Percentiles rank a stretch among this genome's conserved stretches.
Conservation (phyloP, 2,888 invertebrate species). For the Ornithoptera priamus region DNA sequence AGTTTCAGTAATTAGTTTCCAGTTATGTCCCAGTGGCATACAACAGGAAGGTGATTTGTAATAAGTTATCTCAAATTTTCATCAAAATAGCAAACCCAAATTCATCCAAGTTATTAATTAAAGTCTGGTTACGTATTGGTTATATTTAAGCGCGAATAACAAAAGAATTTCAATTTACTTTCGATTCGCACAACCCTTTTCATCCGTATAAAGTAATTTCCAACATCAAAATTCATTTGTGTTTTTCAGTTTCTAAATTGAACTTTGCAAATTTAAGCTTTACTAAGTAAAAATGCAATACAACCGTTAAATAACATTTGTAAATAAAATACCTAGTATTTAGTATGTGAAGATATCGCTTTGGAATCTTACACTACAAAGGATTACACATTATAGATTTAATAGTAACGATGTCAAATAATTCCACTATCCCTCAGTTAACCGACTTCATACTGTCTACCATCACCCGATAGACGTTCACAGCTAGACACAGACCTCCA, state of each 20-base stretch:
- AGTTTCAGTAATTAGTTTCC: no score
- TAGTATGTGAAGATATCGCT: neutral
- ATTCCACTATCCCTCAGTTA: no score
- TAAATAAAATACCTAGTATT: neutral
- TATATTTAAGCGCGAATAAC: conserved; percentile 68
- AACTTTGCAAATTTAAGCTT: conserved; percentile 45
- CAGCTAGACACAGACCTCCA: no score
- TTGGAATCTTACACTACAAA: neutral
- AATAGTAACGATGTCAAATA: neutral
- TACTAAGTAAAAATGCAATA: neutral
- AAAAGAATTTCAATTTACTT: conserved; percentile 79
- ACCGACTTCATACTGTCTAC: no score
- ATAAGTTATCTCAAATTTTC: conserved; percentile 1
- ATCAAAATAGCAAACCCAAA: conserved; percentile 2
- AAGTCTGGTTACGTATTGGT: conserved; percentile 67
- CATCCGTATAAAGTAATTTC: conserved; percentile 68
- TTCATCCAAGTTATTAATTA: conserved; percentile 11
- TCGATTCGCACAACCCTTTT: conserved; percentile 43
- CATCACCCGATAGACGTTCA: no score
- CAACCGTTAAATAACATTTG: neutral
- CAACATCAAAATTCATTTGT: conserved; percentile 77
- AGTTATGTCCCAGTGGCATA: no score
- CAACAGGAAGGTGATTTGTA: no score
- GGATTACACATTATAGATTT: neutral
- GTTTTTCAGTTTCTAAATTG: conserved; percentile 70